Evolutionary conservation across 2,113 vertebrate genomes (phyloP).

Genomic region (Varanus komodoensis): DNA sequence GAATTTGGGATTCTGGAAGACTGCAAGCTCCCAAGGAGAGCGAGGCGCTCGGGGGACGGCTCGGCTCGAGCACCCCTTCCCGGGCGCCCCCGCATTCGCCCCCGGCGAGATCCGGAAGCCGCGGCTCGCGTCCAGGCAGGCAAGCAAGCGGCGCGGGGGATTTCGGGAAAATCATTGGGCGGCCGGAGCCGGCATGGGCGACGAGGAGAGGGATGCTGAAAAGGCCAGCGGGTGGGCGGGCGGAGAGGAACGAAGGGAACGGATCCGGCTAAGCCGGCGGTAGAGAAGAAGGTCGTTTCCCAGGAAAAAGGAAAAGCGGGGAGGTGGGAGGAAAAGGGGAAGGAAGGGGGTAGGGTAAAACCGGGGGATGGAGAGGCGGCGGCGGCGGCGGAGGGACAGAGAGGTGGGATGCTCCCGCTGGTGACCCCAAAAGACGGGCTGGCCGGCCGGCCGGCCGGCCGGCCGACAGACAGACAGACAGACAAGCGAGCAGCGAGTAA

Average conservation of each 20-base stretch:
- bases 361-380: not conserved
- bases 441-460: not conserved
- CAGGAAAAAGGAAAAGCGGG: no score
- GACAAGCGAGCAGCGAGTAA: not conserved
- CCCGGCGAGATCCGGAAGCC: not conserved
- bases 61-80: not conserved
- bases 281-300: not conserved
- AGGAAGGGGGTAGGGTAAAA: not conserved
- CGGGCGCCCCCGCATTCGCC: not conserved
- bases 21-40: not conserved
- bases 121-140: not conserved
- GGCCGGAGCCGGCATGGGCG: not conserved
- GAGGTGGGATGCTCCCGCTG: not conserved
- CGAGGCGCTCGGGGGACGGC: not conserved
- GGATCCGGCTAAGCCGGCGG: not conserved
- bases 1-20: no score
- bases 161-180: constrained; percentile 21
- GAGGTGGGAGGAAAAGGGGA: not conserved
- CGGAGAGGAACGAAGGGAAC: not conserved
- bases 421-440: not conserved
- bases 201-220: not conserved
- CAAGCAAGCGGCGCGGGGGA: constrained; percentile 1
- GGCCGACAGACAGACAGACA: not conserved
- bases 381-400: not conserved
- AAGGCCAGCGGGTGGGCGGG: not conserved